phyloP scores from a whole-genome alignment of 2,888 invertebrate species.

The Phalangium opilio region DNA sequence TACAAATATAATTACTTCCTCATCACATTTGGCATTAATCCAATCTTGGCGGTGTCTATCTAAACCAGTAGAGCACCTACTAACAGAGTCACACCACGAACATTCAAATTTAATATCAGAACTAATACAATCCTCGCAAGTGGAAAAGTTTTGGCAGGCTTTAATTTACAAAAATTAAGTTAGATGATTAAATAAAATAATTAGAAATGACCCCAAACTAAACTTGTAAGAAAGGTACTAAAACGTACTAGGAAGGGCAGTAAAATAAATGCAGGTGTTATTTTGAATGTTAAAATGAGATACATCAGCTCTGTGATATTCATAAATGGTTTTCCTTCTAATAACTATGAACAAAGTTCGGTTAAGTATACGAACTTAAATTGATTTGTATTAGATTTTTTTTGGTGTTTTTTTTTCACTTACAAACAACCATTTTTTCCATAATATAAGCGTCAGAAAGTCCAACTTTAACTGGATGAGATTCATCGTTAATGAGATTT shows the following conservation, averaged over 20 bases:
- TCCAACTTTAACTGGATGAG: slow-evolving; percentile 94
- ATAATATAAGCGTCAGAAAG: slow-evolving; percentile 94
- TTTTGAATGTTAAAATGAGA: slow-evolving; percentile 49
- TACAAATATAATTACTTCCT: slow-evolving; percentile 7
- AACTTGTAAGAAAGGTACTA: background rate
- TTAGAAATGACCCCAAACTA: background rate
- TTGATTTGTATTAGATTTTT: too few species aligned
- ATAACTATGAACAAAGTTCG: slow-evolving; percentile 45
- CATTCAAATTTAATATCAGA: slow-evolving; percentile 44
- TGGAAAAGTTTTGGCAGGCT: slow-evolving; percentile 57
- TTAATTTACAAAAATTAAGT: slow-evolving; percentile 1
- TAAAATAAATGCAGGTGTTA: slow-evolving; percentile 62
- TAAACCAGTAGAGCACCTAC: slow-evolving; percentile 73
- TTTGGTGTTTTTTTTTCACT: slow-evolving; percentile 39
- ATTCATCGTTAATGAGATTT: slow-evolving; percentile 56
- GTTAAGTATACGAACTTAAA: too few species aligned
- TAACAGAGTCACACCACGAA: slow-evolving; percentile 65
- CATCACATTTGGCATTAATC: slow-evolving; percentile 46
- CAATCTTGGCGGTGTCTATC: slow-evolving; percentile 80
- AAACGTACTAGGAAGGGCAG: slow-evolving; percentile 51
- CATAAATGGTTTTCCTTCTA: slow-evolving; percentile 85
- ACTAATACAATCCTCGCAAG: slow-evolving; percentile 58
- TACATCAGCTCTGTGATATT: slow-evolving; percentile 82
- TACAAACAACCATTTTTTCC: slow-evolving; percentile 67
- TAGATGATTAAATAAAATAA: background rate